Percentiles rank a stretch among this genome's conserved stretches.
phyloP scores from a whole-genome alignment of 2,797 vertebrate species.

The Danio tinwini region DNA sequence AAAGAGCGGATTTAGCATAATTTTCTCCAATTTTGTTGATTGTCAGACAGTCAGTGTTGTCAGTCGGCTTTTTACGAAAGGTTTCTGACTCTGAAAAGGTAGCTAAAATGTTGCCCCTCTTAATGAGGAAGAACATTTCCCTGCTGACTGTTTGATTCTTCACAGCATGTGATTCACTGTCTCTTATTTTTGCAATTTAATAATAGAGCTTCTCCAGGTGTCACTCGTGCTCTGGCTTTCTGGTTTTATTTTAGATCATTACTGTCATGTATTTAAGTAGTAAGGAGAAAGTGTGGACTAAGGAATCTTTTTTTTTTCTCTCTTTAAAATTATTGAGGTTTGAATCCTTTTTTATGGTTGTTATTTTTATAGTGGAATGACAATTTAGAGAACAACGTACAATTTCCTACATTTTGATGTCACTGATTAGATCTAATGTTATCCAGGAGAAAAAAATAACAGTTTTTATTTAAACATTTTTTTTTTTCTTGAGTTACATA shows the following conservation, averaged over 20 bases:
- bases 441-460: too few relatives aligned
- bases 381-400: too few relatives aligned
- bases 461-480: too few relatives aligned
- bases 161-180: constrained; percentile 5
- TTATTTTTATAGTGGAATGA: too few relatives aligned
- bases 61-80: not conserved
- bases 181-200: not conserved
- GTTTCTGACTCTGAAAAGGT: constrained; percentile 15
- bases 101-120: constrained; percentile 12
- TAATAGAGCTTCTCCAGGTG: not conserved
- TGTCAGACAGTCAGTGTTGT: not conserved
- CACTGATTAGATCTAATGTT: too few relatives aligned
- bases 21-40: constrained; percentile 1
- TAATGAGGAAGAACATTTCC: constrained; percentile 27
- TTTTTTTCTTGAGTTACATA: too few relatives aligned
- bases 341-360: too few relatives aligned
- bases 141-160: constrained; percentile 13
- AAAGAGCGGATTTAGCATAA: not conserved
- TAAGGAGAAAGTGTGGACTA: not conserved
- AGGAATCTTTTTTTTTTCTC: not conserved
- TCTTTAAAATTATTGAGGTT: too few relatives aligned
- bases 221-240: not conserved
- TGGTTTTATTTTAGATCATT: not conserved
- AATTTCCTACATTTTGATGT: too few relatives aligned
- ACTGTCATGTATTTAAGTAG: not conserved